These are phyloP conservation scores for Dendrolimus punctatus DNA, from an alignment of 1,140 invertebrate species.

Conservation along the genomic window DNA sequence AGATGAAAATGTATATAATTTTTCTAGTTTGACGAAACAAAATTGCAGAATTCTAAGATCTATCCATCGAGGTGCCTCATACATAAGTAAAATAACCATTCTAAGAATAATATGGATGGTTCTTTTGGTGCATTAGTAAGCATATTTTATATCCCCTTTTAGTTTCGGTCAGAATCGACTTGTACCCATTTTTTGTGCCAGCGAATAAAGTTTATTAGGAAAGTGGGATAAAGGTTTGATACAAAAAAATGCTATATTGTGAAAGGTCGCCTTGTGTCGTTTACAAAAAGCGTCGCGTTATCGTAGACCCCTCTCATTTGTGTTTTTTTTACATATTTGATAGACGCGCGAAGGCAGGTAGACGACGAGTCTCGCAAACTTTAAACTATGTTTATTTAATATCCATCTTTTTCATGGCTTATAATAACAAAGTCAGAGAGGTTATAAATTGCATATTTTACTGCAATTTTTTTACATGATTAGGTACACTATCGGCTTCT, in stretches of 20 bases:
- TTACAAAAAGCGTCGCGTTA: constrained; percentile 47
- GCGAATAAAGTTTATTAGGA: constrained; percentile 66
- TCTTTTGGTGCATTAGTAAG: constrained; percentile 1
- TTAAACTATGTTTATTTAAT: constrained; percentile 7
- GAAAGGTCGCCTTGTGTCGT: constrained; percentile 57
- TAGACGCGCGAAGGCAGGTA: constrained; percentile 58
- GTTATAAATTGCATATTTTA: not conserved
- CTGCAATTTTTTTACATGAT: not conserved
- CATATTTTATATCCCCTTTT: not conserved
- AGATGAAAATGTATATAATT: no score
- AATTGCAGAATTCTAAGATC: no score
- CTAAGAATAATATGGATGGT: not conserved
- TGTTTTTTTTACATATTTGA: constrained; percentile 53
- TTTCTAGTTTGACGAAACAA: no score
- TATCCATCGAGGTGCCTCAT: no score
- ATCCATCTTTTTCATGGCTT: constrained; percentile 3
- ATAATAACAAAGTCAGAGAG: constrained; percentile 1
- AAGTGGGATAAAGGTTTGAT: constrained; percentile 56
- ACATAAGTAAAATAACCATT: no score
- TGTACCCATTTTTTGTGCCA: constrained; percentile 9
- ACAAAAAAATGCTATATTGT: constrained; percentile 49
- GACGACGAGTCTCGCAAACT: constrained; percentile 51
- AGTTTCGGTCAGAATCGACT: constrained; percentile 1
- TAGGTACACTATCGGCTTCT: no score
- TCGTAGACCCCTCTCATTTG: constrained; percentile 56